Conservation (phyloP, 37 sponge, comb jelly and placozoan genomes). For the Aplysina aerophoba region DNA sequence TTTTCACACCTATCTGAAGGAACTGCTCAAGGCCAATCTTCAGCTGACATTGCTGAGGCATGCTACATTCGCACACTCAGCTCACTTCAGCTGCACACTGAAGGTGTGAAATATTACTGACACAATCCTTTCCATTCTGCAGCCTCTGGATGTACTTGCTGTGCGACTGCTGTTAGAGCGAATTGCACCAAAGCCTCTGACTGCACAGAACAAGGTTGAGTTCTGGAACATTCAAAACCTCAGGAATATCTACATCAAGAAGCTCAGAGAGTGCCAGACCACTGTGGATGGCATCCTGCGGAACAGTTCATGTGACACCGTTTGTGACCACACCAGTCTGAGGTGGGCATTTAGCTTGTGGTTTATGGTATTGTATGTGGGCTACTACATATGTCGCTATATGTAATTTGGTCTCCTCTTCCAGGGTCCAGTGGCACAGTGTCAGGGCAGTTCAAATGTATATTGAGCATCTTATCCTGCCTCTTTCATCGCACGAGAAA, state of each 20-base stretch:
- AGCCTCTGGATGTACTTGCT: conserved; percentile 26
- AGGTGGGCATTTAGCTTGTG: no score
- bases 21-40: no score
- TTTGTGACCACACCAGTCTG: no score
- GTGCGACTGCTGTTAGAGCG: background rate
- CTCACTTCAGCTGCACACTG: no score
- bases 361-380: no score
- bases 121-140: background rate
- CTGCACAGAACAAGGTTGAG: background rate
- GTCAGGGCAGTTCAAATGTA: conserved; percentile 66
- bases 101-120: no score
- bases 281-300: conserved; percentile 3
- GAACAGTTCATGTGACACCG: no score
- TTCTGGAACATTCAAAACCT: conserved; percentile 18
- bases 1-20: no score
- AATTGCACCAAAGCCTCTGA: background rate
- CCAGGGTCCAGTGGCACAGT: conserved; percentile 57
- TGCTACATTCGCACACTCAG: no score
- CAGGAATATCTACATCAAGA: conserved; percentile 16
- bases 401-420: no score
- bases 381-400: no score
- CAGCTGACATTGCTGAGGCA: no score
- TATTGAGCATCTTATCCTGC: conserved; percentile 58
- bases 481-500: conserved; percentile 21
- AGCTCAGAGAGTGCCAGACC: conserved; percentile 6